phyloP scores from a whole-genome alignment of 2,113 vertebrate genomes.

The Pycnonotus jocosus region DNA sequence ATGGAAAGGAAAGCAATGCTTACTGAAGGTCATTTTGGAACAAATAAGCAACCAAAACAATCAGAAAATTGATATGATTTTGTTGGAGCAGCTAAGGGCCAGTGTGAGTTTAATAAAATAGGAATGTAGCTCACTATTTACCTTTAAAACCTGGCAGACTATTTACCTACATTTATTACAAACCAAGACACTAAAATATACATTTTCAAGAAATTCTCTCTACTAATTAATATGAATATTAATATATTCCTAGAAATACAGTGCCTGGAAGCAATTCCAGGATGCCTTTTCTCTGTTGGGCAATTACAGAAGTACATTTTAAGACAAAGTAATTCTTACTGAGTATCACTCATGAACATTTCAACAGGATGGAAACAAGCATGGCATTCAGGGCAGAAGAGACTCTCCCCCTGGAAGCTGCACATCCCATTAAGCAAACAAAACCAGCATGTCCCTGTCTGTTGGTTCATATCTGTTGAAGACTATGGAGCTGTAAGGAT shows the following conservation, averaged over 20 bases:
- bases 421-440: background rate
- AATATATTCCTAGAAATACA: background rate
- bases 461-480: background rate
- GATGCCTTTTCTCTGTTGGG: background rate
- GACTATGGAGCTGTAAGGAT: background rate
- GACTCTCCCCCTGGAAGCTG: background rate
- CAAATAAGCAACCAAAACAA: slow-evolving; percentile 42
- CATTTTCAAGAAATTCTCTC: background rate
- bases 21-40: slow-evolving; percentile 30
- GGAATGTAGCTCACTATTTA: background rate
- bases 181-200: background rate
- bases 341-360: background rate
- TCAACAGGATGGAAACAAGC: background rate
- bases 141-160: background rate
- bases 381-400: background rate
- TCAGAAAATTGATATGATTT: background rate
- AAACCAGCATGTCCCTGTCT: background rate
- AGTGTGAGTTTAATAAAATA: background rate
- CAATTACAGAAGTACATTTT: background rate
- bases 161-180: background rate
- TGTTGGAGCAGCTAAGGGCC: background rate
- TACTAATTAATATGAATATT: background rate
- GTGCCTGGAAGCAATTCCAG: background rate
- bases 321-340: background rate
- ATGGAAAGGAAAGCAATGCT: slow-evolving; percentile 26